phyloP scores from a whole-genome alignment of 1,140 invertebrate genomes.

The Lethocerus indicus region DNA sequence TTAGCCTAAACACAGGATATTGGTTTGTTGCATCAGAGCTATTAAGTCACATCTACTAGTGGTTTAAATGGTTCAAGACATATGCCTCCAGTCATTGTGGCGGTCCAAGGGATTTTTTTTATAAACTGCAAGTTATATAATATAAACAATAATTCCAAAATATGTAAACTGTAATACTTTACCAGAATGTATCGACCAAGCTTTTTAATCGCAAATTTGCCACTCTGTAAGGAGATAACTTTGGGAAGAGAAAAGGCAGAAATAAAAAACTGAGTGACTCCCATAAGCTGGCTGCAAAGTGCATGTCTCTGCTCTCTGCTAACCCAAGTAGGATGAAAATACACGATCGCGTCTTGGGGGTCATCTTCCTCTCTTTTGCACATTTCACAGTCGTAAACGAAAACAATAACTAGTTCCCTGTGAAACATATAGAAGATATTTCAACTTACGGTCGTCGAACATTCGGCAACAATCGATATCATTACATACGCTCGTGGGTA shows the following conservation, averaged over 20 bases:
- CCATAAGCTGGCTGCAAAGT: conserved; percentile 65
- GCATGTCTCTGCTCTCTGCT: conserved; percentile 60
- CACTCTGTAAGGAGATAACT: conserved; percentile 59
- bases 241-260: conserved; percentile 51
- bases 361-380: conserved; percentile 65
- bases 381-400: conserved; percentile 66
- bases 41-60: too few relatives aligned
- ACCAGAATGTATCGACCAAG: conserved; percentile 64
- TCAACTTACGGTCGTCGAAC: too few relatives aligned
- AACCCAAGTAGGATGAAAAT: conserved; percentile 75
- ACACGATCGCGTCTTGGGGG: conserved; percentile 68
- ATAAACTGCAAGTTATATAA: too few relatives aligned
- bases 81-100: too few relatives aligned
- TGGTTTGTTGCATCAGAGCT: too few relatives aligned
- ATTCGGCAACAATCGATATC: too few relatives aligned
- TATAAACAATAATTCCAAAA: neutral
- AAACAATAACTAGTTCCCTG: conserved; percentile 75
- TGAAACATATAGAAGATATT: conserved; percentile 22
- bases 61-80: too few relatives aligned
- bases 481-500: too few relatives aligned
- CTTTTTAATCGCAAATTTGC: conserved; percentile 63
- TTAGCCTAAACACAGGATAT: too few relatives aligned
- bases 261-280: conserved; percentile 56
- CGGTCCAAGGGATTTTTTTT: too few relatives aligned
- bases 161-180: conserved; percentile 21